Base-by-base conservation (phyloP, 2,888 invertebrate species). In the Aproaerema taeniolella region DNA sequence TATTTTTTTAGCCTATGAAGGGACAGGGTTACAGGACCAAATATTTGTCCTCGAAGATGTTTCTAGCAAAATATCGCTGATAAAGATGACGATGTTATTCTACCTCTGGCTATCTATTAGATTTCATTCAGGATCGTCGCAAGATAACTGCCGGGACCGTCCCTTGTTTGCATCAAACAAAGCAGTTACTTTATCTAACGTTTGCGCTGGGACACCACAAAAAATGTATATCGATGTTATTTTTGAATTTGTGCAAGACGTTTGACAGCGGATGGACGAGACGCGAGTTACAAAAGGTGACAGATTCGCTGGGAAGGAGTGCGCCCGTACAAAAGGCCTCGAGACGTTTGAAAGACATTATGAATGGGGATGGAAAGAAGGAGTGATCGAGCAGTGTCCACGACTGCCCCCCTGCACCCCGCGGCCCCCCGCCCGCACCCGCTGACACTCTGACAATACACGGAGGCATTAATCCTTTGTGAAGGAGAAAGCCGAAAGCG, bases 191-290 rank as follows among this genome's bases (percentile, higher is more conserved):
- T n/a, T n/a, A 83, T 83, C 83, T 75, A 61, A 69, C 61, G 80
- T 85, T 83, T 83, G 79, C 72, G 68, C 72, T 82, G 83, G 77
- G 55, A 64, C 50, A 49, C 49, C 49, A 58, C 57, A 74, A 85
- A 85, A 83, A 82, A 77, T 58, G 54, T 72, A 71, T 54, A 59
- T 69, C 67, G 67, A 77, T 83, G 81, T 85, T 85, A 77, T 85
- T 85, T 83, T 85, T 76, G 77, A 82, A 80, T 85, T 86, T 86
- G 86, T 86, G 86, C 86, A 86, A 86, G 80, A 70, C 76, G 70
- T 80, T 75, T 83, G 85, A 85, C 85, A 80, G 76, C 74, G 76
- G 82, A 74, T 71, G 62, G 67, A 67, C 61, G 64, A 57, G 66
- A 55, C 60, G 67, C 64, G 66, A 55, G 60, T 58, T 60, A 82